These are phyloP conservation scores for Chydorus sphaericus DNA, from an alignment of 2,888 invertebrate genomes.

Conservation along the genomic window DNA sequence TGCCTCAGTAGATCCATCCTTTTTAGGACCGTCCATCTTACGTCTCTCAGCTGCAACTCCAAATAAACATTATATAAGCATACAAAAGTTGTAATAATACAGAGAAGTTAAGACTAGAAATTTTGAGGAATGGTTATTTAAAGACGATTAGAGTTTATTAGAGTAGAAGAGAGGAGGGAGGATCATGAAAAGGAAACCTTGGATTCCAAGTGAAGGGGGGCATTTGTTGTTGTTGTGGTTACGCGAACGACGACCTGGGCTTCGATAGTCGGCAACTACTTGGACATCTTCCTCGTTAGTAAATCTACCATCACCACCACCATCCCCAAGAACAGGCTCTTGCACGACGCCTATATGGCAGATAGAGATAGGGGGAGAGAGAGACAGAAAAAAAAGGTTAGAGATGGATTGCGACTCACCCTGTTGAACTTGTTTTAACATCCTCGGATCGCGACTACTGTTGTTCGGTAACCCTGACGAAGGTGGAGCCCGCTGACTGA, in stretches of 20 bases:
- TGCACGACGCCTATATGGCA: too few relatives aligned
- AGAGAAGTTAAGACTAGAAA: neutral
- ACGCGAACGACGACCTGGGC: neutral
- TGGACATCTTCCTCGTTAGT: neutral
- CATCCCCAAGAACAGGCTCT: too few relatives aligned
- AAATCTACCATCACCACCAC: neutral
- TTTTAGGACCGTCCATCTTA: neutral
- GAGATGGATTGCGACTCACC: neutral
- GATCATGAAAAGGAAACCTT: constrained; percentile 1
- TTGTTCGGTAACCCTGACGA: neutral
- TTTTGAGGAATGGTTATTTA: too few relatives aligned
- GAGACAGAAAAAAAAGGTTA: neutral
- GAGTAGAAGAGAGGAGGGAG: neutral
- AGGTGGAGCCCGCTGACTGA: neutral
- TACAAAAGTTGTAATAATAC: neutral
- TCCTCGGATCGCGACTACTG: constrained; percentile 1
- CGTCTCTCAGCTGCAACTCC: neutral
- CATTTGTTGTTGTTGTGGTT: neutral
- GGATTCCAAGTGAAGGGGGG: constrained; percentile 3
- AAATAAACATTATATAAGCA: neutral
- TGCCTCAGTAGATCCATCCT: neutral
- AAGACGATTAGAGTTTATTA: too few relatives aligned
- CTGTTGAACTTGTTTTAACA: neutral
- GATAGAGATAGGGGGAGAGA: too few relatives aligned
- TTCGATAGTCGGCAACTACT: neutral